Conservation (phyloP, 2,113 vertebrate genomes). For the Neomonachus schauinslandi region DNA sequence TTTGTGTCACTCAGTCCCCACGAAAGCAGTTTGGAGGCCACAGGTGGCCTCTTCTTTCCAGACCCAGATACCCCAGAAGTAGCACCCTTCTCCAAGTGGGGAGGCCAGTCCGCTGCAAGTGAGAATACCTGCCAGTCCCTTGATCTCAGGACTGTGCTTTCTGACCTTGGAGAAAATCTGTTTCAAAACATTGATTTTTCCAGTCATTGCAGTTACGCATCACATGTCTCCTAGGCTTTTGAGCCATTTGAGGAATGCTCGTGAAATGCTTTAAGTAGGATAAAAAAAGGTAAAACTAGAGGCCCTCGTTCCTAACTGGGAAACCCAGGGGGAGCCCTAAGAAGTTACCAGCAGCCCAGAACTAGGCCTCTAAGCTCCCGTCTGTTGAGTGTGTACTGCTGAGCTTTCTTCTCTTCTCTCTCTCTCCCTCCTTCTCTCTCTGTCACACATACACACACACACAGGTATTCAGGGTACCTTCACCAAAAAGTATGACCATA, state of each 20-base stretch:
- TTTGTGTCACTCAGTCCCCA: background rate
- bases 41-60: background rate
- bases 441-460: background rate
- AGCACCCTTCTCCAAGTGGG: background rate
- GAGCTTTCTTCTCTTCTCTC: background rate
- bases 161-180: constrained; percentile 16
- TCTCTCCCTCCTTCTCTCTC: background rate
- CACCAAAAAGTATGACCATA: background rate
- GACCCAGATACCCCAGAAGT: background rate
- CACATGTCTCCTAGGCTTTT: background rate
- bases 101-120: background rate
- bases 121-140: background rate
- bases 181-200: constrained; percentile 39
- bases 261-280: background rate
- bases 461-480: background rate
- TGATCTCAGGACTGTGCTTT: background rate
- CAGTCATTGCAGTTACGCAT: background rate
- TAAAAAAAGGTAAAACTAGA: constrained; percentile 37
- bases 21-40: background rate
- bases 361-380: background rate
- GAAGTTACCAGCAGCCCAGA: background rate
- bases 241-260: constrained; percentile 26
- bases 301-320: background rate
- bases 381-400: background rate
- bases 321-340: background rate